A percentile compares a stretch with the other conserved stretches of the same genome.
These are phyloP conservation scores for Decapterus maruadsi DNA, from an alignment of 2,797 vertebrate species.

Conservation along the genomic window DNA sequence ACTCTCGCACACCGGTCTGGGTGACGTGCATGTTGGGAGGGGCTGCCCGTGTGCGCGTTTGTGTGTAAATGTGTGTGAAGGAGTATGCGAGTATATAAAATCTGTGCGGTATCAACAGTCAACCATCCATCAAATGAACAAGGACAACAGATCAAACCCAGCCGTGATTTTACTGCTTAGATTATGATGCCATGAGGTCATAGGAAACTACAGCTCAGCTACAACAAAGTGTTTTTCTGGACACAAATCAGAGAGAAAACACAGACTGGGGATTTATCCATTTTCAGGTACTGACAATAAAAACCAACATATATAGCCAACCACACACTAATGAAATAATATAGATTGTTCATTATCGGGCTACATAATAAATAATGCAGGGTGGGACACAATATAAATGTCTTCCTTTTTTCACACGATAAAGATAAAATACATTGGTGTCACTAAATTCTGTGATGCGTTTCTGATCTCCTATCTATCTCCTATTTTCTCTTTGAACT, in stretches of 20 bases:
- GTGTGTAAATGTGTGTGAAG: slow-evolving; percentile 10
- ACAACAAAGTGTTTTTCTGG: slow-evolving; percentile 66
- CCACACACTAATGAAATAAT: not conserved
- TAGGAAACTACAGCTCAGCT: slow-evolving; percentile 77
- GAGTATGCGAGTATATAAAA: slow-evolving; percentile 45
- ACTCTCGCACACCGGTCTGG: slow-evolving; percentile 51
- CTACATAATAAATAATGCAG: not conserved
- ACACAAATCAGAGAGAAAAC: slow-evolving; percentile 39
- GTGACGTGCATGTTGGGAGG: slow-evolving; percentile 11
- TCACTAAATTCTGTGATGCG: not conserved
- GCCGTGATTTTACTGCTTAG: slow-evolving; percentile 69
- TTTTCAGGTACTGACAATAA: slow-evolving; percentile 41
- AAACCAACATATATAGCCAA: slow-evolving; percentile 12
- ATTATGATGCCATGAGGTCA: slow-evolving; percentile 76
- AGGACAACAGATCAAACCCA: slow-evolving; percentile 77
- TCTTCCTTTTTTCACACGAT: not conserved
- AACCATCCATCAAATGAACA: slow-evolving; percentile 77
- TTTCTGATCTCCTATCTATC: slow-evolving; percentile 7
- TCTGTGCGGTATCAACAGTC: slow-evolving; percentile 67
- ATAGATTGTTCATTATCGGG: not conserved
- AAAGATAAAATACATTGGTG: not conserved
- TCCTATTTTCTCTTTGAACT: not conserved
- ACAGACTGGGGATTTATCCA: slow-evolving; percentile 27
- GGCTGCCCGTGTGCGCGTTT: slow-evolving; percentile 9
- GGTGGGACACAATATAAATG: not conserved